These are phyloP conservation scores for Hedychridium roseum DNA, from an alignment of 2,888 invertebrate species.

Conservation along the genomic window DNA sequence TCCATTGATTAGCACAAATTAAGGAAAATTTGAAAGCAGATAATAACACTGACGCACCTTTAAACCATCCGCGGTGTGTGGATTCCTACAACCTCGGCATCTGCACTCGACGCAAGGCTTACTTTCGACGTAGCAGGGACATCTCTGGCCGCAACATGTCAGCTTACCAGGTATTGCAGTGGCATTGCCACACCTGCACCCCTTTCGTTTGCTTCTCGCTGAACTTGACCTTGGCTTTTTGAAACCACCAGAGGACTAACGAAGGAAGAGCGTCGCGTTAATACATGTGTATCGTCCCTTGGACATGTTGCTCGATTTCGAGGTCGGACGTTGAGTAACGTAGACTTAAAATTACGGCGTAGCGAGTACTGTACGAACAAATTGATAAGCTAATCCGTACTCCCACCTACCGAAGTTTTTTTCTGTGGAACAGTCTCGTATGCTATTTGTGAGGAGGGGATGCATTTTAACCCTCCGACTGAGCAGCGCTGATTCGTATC, in stretches of 20 bases:
- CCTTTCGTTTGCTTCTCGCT: conserved; percentile 69
- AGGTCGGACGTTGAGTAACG: too few species aligned
- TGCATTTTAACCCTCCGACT: conserved; percentile 55
- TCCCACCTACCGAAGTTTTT: conserved; percentile 58
- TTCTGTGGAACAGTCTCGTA: conserved; percentile 56
- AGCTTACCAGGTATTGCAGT: conserved; percentile 88
- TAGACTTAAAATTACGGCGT: conserved; percentile 46
- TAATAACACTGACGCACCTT: too few species aligned
- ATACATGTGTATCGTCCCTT: too few species aligned
- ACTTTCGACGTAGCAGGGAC: conserved; percentile 92
- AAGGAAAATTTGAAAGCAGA: not conserved
- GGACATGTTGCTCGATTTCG: too few species aligned
- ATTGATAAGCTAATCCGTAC: too few species aligned
- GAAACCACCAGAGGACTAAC: conserved; percentile 63
- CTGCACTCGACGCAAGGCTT: conserved; percentile 90
- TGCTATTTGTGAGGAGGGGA: conserved; percentile 57
- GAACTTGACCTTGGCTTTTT: conserved; percentile 66
- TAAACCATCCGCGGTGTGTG: conserved; percentile 82
- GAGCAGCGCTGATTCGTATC: conserved; percentile 60
- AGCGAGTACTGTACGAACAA: too few species aligned
- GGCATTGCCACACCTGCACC: conserved; percentile 91
- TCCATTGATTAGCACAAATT: not conserved
- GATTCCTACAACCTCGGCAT: conserved; percentile 93
- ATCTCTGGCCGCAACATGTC: conserved; percentile 92
- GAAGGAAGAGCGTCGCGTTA: too few species aligned